These are phyloP conservation scores for Caracal caracal DNA, from an alignment of 2,113 vertebrate species.

Conservation along the genomic window DNA sequence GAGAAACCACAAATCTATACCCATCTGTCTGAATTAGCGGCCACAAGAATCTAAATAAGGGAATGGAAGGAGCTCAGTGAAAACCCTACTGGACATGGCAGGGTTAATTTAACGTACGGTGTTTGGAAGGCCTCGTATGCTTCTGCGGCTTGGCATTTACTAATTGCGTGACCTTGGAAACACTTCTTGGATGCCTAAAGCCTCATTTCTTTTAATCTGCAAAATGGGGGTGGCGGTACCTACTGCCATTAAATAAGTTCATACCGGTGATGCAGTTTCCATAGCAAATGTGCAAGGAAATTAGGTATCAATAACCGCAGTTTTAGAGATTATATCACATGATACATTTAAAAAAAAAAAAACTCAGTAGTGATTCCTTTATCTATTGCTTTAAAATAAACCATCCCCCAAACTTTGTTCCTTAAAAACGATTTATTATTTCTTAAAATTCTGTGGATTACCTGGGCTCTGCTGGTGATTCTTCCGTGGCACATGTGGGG, in stretches of 20 bases:
- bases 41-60: constrained; percentile 67
- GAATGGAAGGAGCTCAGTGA: not conserved
- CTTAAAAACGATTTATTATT: not conserved
- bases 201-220: not conserved
- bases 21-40: constrained; percentile 48
- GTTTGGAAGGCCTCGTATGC: not conserved
- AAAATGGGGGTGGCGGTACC: not conserved
- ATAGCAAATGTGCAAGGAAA: not conserved
- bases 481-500: not conserved
- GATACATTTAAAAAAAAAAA: not conserved
- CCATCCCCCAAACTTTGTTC: not conserved
- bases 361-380: not conserved
- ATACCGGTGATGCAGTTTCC: not conserved
- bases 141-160: not conserved
- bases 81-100: constrained; percentile 25
- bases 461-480: not conserved
- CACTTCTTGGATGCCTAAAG: not conserved
- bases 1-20: not conserved
- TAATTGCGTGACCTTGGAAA: not conserved
- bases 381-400: not conserved
- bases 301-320: not conserved
- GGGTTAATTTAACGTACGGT: not conserved
- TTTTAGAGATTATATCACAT: not conserved
- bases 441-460: not conserved
- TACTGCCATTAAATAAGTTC: not conserved